A percentile compares a stretch with the other conserved stretches of the same genome.
Conservation (phyloP, 2,797 vertebrate species). For the Microchirus variegatus region DNA sequence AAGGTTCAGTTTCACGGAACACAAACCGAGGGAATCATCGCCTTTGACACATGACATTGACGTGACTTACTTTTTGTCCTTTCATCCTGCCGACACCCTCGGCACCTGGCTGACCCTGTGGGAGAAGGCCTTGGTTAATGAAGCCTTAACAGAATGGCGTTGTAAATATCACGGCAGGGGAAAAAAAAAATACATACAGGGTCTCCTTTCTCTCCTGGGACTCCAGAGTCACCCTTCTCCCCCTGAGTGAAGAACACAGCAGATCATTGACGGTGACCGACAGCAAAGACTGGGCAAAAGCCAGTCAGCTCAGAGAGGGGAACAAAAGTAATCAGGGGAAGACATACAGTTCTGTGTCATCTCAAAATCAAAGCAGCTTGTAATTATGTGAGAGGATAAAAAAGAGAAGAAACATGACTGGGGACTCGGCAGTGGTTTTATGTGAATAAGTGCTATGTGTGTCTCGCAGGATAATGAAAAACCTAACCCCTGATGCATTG, state of each 20-base stretch:
- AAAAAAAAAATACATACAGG: slow-evolving; percentile 85
- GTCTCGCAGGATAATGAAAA: slow-evolving; percentile 37
- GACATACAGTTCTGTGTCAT: slow-evolving; percentile 7
- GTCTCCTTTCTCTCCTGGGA: slow-evolving; percentile 84
- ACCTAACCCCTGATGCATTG: slow-evolving; percentile 61
- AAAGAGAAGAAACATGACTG: neutral
- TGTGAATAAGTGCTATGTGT: slow-evolving; percentile 13
- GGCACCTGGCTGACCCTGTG: slow-evolving; percentile 82
- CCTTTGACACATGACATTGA: slow-evolving; percentile 65
- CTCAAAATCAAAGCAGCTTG: slow-evolving; percentile 10
- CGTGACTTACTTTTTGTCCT: slow-evolving; percentile 86
- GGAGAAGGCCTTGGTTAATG: slow-evolving; percentile 70
- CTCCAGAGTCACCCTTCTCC: slow-evolving; percentile 77
- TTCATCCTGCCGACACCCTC: slow-evolving; percentile 75
- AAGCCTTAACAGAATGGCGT: slow-evolving; percentile 50
- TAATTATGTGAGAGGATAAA: slow-evolving; percentile 16
- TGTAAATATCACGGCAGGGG: slow-evolving; percentile 64
- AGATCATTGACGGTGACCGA: slow-evolving; percentile 62
- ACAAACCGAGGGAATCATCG: slow-evolving; percentile 48
- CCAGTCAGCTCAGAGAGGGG: slow-evolving; percentile 30
- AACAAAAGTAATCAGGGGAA: slow-evolving; percentile 25
- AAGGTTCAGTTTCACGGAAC: slow-evolving; percentile 1
- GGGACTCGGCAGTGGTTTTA: slow-evolving; percentile 4
- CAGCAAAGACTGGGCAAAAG: slow-evolving; percentile 29
- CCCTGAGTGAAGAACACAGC: slow-evolving; percentile 74